Percentiles rank a stretch among this genome's conserved stretches.
Conservation (phyloP, 2,113 vertebrate genomes). For the Poeciliopsis turrubarensis region DNA sequence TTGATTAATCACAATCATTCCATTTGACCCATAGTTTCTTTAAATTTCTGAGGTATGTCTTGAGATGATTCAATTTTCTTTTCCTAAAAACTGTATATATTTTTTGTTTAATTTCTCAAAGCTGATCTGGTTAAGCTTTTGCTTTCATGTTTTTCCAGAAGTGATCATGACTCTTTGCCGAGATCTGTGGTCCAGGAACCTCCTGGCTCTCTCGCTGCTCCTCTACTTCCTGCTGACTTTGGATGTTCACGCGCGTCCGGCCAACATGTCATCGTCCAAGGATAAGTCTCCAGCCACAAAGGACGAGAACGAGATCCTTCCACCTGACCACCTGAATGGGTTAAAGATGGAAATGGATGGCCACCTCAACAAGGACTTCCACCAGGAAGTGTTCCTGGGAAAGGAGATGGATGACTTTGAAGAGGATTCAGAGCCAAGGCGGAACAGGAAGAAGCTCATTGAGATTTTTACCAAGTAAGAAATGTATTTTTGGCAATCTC, state of each 20-base stretch:
- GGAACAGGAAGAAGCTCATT: constrained; percentile 90
- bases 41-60: too few species aligned
- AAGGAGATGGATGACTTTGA: constrained; percentile 92
- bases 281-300: constrained; percentile 77
- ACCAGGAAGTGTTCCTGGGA: constrained; percentile 95
- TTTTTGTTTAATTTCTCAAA: neutral
- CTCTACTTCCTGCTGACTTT: constrained; percentile 73
- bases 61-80: too few species aligned
- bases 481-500: neutral
- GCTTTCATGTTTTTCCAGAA: neutral
- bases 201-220: constrained; percentile 75
- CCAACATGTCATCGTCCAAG: constrained; percentile 86
- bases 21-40: too few species aligned
- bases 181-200: constrained; percentile 61
- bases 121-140: neutral
- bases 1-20: too few species aligned
- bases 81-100: neutral
- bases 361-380: constrained; percentile 94
- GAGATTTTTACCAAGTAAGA: constrained; percentile 92
- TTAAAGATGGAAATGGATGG: constrained; percentile 94
- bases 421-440: constrained; percentile 88
- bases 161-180: constrained; percentile 74
- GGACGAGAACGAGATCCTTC: constrained; percentile 91
- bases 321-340: constrained; percentile 92
- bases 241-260: constrained; percentile 84